Base-by-base conservation (phyloP, 1,140 invertebrate genomes). In the Apolygus lucorum region DNA sequence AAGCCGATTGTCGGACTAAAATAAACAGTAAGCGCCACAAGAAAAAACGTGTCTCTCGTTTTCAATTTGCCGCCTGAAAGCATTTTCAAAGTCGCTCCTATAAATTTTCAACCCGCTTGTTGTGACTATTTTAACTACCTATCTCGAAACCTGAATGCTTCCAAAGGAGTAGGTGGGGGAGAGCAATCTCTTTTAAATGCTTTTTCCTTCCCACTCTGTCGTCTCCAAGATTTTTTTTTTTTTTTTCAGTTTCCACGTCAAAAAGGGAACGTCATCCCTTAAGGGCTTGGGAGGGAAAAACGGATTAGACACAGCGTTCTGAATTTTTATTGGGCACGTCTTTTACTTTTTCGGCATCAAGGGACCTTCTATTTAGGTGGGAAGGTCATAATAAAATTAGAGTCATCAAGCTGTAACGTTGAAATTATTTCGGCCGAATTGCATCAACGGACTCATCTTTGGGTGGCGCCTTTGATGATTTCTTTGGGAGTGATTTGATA, bases 231-330 rank as follows among this genome's bases (percentile, higher is more conserved):
- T 8, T 13, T 4, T 59, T 59, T 59, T 59, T 59, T 59, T n/a
- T 63, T n/a, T n/a, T n/a, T n/a, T n/a, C n/a, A n/a, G n/a, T n/a
- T n/a, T n/a, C n/a, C 21, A 26, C 26, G 62, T 29, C 26, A 66
- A 66, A 66, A 66, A 66, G 64, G 29, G 64, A 28, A 34, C 34
- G 28, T 28, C 64, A 42, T n/a, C 64, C 64, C 29, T 34, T 42
- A 24, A 34, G 64, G 62, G 29, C 64, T 21, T n/a, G 54, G 54
- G n/a, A n/a, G n/a, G 22, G 27, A 27, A 66, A 66, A 66, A 66
- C 64, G 64, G 64, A 66, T 66, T 66, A 66, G 63, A 28, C 63
- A 64, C 27, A 34, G 64, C 28, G 64, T 66, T 66, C 64, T 66
- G 64, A 66, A 66, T 66, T 66, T 66, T 66, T 66, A 66, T 66